Conservation (phyloP, 2,113 vertebrate species). For the Microtus pennsylvanicus region DNA sequence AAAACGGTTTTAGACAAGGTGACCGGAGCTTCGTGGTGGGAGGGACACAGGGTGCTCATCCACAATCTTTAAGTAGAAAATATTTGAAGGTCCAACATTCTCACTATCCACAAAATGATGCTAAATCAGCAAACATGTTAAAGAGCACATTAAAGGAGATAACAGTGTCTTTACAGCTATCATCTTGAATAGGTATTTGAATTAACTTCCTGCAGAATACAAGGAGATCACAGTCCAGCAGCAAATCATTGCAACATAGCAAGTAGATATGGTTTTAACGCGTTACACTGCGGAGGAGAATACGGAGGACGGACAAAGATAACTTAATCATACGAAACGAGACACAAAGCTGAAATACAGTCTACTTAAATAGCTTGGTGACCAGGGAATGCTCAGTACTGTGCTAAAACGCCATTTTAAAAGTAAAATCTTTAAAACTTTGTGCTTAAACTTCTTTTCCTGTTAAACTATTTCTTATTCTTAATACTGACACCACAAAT, state of each 20-base stretch:
- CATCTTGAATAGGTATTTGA: constrained; percentile 82
- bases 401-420: constrained; percentile 85
- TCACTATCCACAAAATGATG: constrained; percentile 88
- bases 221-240: constrained; percentile 87
- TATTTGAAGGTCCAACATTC: constrained; percentile 85
- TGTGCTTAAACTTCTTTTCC: constrained; percentile 88
- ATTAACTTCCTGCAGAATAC: constrained; percentile 82
- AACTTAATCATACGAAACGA: constrained; percentile 90
- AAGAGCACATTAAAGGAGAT: constrained; percentile 86
- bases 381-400: constrained; percentile 88
- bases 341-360: constrained; percentile 88
- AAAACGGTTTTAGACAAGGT: constrained; percentile 81
- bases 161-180: constrained; percentile 85
- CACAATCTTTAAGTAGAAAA: constrained; percentile 87
- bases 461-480: constrained; percentile 89
- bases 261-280: constrained; percentile 86
- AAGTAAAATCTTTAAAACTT: constrained; percentile 88
- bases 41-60: constrained; percentile 73
- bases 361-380: constrained; percentile 89
- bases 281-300: constrained; percentile 84
- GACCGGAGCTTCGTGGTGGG: constrained; percentile 80
- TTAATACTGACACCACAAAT: constrained; percentile 91
- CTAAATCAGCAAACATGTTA: constrained; percentile 86
- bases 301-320: constrained; percentile 87
- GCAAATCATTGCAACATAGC: constrained; percentile 88